phyloP scores from a whole-genome alignment of 2,888 invertebrate genomes.

The Xestia ashworthii region DNA sequence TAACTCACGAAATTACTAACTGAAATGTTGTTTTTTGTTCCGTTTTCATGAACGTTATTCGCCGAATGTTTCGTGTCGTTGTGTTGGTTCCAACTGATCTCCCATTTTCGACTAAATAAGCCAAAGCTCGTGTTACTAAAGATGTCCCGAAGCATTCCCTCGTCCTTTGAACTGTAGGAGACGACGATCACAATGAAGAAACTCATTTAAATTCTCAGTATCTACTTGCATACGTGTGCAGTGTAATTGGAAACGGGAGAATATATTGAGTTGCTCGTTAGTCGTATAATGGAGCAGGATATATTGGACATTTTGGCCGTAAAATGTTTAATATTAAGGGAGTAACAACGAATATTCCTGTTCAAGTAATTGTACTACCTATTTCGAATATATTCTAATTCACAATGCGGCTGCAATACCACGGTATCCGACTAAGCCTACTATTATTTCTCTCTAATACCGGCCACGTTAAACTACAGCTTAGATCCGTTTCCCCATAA shows the following conservation, averaged over 20 bases:
- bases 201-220: conserved; percentile 49
- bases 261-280: conserved; percentile 36
- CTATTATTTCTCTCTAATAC: conserved; percentile 41
- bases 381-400: conserved; percentile 30
- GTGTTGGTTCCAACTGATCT: conserved; percentile 23
- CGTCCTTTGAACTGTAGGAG: conserved; percentile 35
- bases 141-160: conserved; percentile 24
- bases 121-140: conserved; percentile 18
- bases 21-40: conserved; percentile 8
- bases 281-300: conserved; percentile 7
- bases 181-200: conserved; percentile 33
- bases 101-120: conserved; percentile 7
- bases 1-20: conserved; percentile 43
- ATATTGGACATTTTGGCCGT: conserved; percentile 5
- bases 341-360: conserved; percentile 21
- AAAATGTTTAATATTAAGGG: conserved; percentile 14
- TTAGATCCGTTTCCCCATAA: conserved; percentile 44
- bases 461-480: conserved; percentile 15
- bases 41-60: conserved; percentile 3
- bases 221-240: conserved; percentile 48
- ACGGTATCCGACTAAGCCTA: conserved; percentile 25
- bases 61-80: conserved; percentile 2
- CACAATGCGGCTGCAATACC: conserved; percentile 16
- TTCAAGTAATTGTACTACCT: conserved; percentile 4
- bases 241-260: conserved; percentile 39